Base-by-base conservation (phyloP, 2,797 vertebrate species). In the Enteromius thamalakanensis region DNA sequence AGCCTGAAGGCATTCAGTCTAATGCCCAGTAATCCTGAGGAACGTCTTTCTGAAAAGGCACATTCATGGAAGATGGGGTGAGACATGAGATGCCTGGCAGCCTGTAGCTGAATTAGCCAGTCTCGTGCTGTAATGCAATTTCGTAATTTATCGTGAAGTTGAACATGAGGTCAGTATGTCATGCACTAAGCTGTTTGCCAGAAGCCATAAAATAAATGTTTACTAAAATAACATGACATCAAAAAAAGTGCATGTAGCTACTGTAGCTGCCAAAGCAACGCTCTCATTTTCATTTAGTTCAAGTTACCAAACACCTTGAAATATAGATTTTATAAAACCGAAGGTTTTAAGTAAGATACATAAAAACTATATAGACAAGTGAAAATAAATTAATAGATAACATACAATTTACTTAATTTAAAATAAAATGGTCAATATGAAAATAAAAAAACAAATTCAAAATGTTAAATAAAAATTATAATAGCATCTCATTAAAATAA, bases 71-170 rank as follows among this genome's bases (percentile, higher is more conserved):
- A 32, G 71, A 69, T 17, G 15, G 53, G 60, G 10, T 49, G 47
- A 32, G 75, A 75, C 49, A 45, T 45, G 21, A 65, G 72, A 23
- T 42, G 34, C 58, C 67, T 70, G 55, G 40, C 68, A 79, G 42
- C 70, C 1, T 26, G 26, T 29, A 34, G 42, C 11, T 4, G 62
- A 82, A 82, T 76, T 37, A 17, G 69, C 29, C 29, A 21, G 26
- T 26, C 67, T 74, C 15, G 15, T 75, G 81, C 40, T 81, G 14
- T 84, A 87, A 76, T 87, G 45, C 47, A 79, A 83, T 79, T 80
- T 83, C 74, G 75, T 45, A 2, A 53, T 58, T 84, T 82, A 65
- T 79, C 17, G 3, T 42, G 47, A 76, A 68, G 71, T 65, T 82
- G 34, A 78, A 64, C 75, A 69, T 60, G n/a, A 83, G 83, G 62